Evolutionary conservation across 2,797 vertebrate species (phyloP).

Genomic region (Adelosebastes latens): DNA sequence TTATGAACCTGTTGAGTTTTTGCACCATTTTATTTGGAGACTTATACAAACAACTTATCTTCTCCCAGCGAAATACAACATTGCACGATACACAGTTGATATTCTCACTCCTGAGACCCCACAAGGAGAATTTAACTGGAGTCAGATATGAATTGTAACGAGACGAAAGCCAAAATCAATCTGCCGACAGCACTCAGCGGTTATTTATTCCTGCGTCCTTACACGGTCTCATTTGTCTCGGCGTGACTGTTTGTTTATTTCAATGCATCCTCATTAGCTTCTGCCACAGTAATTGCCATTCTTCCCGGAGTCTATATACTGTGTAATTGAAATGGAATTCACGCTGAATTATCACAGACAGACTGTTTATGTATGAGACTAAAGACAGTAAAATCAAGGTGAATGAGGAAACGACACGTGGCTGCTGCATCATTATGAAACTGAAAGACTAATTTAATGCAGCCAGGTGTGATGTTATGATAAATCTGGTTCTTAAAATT

Average conservation of each 20-base stretch:
- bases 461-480: background rate
- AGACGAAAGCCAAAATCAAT: conserved; percentile 53
- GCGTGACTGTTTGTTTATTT: conserved; percentile 47
- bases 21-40: conserved; percentile 16
- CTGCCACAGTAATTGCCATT: conserved; percentile 9
- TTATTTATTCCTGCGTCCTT: conserved; percentile 18
- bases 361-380: background rate
- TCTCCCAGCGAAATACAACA: background rate
- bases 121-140: background rate
- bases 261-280: conserved; percentile 45
- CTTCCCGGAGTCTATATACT: background rate
- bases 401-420: background rate
- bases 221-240: conserved; percentile 38
- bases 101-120: background rate
- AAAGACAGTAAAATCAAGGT: background rate
- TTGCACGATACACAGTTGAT: background rate
- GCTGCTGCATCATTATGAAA: background rate
- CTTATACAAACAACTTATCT: background rate
- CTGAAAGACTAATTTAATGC: background rate
- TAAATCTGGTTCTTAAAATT: background rate
- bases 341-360: conserved; percentile 2
- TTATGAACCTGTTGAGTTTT: conserved; percentile 24
- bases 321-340: conserved; percentile 16
- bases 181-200: conserved; percentile 34
- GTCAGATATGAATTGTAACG: background rate